Base-by-base conservation (phyloP, 1,140 invertebrate species). In the Caenorhabditis brenneri region DNA sequence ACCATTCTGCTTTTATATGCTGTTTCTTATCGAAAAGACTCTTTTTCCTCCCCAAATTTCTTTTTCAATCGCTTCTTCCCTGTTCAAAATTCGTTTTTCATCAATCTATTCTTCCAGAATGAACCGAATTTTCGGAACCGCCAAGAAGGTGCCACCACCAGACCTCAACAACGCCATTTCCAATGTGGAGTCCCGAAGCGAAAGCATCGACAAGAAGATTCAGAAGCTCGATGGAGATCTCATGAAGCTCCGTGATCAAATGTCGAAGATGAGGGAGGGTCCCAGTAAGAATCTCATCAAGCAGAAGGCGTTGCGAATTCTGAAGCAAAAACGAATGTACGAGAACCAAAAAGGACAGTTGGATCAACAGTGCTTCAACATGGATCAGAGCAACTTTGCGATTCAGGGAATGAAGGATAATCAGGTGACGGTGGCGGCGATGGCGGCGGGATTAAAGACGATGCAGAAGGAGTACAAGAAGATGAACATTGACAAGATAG, bases 381-480 rank as follows among this genome's bases (percentile, higher is more conserved):
- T 99, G 95, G 98, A 99, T 91, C 98, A 99, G 92, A 95, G 96
- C n/a, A 98, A 98, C 91, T 98, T 96, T 92, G 95, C 96, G 0
- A 96, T 97, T 79, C 97, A 99, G 92, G 95, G 96, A 0, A 92
- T 99, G n/a, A 99, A 99, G 92, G 98, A 99, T 90, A 99, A 97
- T 33, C 97, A 99, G 89, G 93, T 95, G 22, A 90, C 89, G 15
- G 89, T 99, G n/a, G 93, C 94, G 82, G 97, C 97, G 0, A 99
- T 99, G 97, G 97, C 96, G 92, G 94, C 95, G 90, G 97, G 97
- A 15, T 95, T 99, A 24, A 96, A 96, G 91, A 94, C 97, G 90
- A 99, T 99, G 96, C 97, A 99, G 90, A 97, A 95, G 87, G 97
- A 98, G 91, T 99, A 97, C 90, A 99, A 99, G 91, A 96, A 98